Evolutionary conservation across 2,888 invertebrate species (phyloP), one percentile per base, ranked within the genome.

Genomic region (Dryobota labecula): DNA sequence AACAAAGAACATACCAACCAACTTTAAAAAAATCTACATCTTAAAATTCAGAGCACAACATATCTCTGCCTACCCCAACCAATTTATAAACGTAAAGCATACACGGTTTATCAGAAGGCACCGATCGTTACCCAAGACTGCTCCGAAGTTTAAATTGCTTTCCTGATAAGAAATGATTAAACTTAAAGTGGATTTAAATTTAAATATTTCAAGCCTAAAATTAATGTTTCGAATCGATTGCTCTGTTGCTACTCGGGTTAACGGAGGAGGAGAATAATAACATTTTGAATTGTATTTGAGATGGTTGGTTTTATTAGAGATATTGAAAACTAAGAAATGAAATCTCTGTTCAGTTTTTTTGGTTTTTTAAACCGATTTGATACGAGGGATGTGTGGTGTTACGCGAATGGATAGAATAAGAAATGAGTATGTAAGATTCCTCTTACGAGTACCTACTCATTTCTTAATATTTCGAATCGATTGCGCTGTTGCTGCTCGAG

Each of bases 131-230:
- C 64, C 62, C 77, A 56, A 78, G 67, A 67, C 58, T 63, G 77
- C 38, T 49, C 13, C 67, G 30, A 79, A 79, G 80, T 79, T 79
- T 73, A 80, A 79, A 79, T 79, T 79, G 65, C 76, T 76, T 79
- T 76, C 45, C 62, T 66, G 80, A 79, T 79, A 79, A 79, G 79
- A 80, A 80, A 79, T 79, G 64, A 79, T 79, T 75, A 66, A 79
- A 67, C 54, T 79, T 61, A 54, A 75, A 77, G 57, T 80, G 58
- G 76, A 67, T 78, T 80, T 76, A 73, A 66, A 80, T 76, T 80
- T 80, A 69, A 77, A 80, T 66, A 79, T 74, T 78, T 54, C 60
- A 63, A 45, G 69, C 63, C 62, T 24, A 30, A 78, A 67, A 81
- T 82, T 57, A 56, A 69, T 67, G 67, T 76, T 63, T 69, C 38